Conservation (phyloP, 1,140 invertebrate species). For the Listronotus oregonensis region DNA sequence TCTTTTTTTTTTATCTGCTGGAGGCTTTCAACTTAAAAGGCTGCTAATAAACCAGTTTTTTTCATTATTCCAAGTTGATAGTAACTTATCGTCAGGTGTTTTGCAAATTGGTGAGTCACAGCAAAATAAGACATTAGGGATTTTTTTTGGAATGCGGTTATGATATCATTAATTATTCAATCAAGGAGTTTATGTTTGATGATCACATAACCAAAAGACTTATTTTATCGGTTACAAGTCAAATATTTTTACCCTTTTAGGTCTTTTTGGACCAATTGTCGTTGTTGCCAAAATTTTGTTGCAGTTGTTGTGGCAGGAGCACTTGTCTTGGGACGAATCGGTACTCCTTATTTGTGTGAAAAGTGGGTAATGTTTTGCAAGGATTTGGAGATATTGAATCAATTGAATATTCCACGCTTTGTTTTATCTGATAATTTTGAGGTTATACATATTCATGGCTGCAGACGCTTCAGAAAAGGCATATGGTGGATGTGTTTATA, state of each 20-base stretch:
- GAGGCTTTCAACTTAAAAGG: too few species aligned
- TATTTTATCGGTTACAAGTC: not conserved
- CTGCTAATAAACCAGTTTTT: too few species aligned
- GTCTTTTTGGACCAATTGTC: not conserved
- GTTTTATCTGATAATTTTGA: not conserved
- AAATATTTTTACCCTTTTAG: not conserved
- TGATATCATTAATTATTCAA: not conserved
- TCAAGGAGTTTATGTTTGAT: not conserved
- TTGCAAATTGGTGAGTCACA: not conserved
- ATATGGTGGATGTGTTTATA: too few species aligned
- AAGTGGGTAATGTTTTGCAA: not conserved
- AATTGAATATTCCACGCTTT: not conserved
- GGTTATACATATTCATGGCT: too few species aligned
- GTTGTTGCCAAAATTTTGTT: slow-evolving; percentile 1
- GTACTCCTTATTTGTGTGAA: not conserved
- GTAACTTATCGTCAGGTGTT: too few species aligned
- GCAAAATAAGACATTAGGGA: not conserved
- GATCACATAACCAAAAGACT: too few species aligned
- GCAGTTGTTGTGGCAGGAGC: not conserved
- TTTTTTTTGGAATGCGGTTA: not conserved
- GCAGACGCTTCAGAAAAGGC: too few species aligned
- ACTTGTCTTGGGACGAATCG: not conserved
- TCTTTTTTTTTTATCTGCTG: too few species aligned
- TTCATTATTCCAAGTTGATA: too few species aligned
- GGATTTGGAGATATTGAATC: not conserved